Base-by-base conservation (phyloP, 2,888 invertebrate genomes). In the Pocota personata region DNA sequence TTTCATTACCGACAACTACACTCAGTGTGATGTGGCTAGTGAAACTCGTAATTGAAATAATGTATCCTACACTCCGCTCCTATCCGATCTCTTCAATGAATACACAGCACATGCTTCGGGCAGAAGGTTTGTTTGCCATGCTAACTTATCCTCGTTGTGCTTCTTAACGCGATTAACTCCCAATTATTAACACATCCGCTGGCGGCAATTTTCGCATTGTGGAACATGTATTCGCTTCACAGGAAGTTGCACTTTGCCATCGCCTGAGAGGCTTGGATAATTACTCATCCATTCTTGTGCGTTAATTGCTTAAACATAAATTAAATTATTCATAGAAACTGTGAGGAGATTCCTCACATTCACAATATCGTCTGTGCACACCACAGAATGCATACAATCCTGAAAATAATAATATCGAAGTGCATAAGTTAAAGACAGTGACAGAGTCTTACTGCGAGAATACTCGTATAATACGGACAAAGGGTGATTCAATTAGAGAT, bases 131-230 rank as follows among this genome's bases (percentile, higher is more conserved):
- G 50, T 37, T 64, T 73, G 46, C 48, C 10, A 60, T 37, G 46
- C 62, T 62, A 55, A 62, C 52, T 60, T 67, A 37, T 60, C 48
- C 12, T 69, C 40, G 48, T 48, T 69, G 37, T 78, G 35, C 40
- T 67, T 78, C 73, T 78, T 78, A 75, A 78, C 62, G 46, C 62
- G 78, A 78, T 78, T 69, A 78, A 69, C 46, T 30, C 57, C 48
- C 27, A 50, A 69, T 78, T 67, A 78, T 69, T 57, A 73, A 73
- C 73, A 73, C 73, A 50, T 69, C 62, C 48, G 73, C 67, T 78
- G 32, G 40, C 5, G 69, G 83, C 78, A 62, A 48, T 73, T 62
- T 48, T 30, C 40, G 10, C 48, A 78, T 62, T 67, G 60, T 52
- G 60, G 62, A 50, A 35, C 57, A 35, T 66, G 58, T 52, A 55